Conservation (phyloP, 2,888 invertebrate species). For the Torymus tubicola region DNA sequence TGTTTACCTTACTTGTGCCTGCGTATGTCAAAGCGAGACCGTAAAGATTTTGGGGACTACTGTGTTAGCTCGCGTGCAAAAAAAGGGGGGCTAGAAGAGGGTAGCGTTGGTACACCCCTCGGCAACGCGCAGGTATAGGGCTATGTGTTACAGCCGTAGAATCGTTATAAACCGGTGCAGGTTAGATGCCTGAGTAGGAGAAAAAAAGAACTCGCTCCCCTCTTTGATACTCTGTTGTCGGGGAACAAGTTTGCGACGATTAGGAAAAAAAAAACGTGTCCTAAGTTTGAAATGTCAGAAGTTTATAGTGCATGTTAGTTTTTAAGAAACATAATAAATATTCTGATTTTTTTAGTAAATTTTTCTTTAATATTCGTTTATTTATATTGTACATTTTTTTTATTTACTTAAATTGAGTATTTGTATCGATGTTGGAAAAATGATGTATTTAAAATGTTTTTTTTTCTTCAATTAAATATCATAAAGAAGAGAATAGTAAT, state of each 20-base stretch:
- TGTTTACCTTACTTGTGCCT: constrained; percentile 51
- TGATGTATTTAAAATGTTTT: too few species aligned
- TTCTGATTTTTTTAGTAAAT: too few species aligned
- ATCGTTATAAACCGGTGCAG: constrained; percentile 19
- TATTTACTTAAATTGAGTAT: too few species aligned
- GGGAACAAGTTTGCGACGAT: constrained; percentile 39
- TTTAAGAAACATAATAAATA: too few species aligned
- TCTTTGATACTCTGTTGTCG: constrained; percentile 21
- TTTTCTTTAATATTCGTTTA: too few species aligned
- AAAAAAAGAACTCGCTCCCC: constrained; percentile 43
- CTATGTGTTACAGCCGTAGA: neutral
- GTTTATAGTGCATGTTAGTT: neutral
- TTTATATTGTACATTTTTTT: too few species aligned
- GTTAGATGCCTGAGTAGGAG: constrained; percentile 20
- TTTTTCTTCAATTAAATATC: too few species aligned
- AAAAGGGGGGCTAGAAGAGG: constrained; percentile 12
- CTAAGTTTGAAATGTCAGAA: constrained; percentile 15
- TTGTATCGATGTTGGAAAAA: too few species aligned
- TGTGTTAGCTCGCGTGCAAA: constrained; percentile 4
- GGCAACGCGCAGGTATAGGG: constrained; percentile 22
- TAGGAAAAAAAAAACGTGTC: constrained; percentile 13
- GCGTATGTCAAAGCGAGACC: constrained; percentile 54
- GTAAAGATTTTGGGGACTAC: constrained; percentile 48
- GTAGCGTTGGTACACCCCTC: constrained; percentile 37
- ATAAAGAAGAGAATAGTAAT: too few species aligned